Evolutionary conservation across 2,888 invertebrate species (phyloP).

Genomic region (Drosophila limbata): DNA sequence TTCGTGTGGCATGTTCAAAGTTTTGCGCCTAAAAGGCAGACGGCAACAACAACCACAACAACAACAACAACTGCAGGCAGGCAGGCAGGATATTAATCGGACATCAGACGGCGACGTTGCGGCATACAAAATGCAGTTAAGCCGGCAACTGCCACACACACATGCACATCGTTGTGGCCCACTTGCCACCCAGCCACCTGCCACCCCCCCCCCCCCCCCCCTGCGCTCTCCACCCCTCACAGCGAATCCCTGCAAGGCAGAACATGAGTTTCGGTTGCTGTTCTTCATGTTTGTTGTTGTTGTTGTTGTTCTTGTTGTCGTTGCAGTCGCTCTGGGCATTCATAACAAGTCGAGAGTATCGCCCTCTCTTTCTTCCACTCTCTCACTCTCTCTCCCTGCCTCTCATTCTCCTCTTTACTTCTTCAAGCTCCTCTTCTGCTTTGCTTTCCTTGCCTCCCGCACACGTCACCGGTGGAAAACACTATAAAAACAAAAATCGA

Average conservation of each 20-base stretch:
- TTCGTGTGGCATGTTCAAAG: conserved; percentile 25
- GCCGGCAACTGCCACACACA: conserved; percentile 12
- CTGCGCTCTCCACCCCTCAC: not conserved
- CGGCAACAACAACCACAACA: conserved; percentile 2
- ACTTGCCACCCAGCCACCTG: not conserved
- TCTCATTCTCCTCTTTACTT: not conserved
- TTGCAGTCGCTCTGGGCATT: conserved; percentile 23
- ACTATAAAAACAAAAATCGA: conserved; percentile 53
- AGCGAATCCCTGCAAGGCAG: not conserved
- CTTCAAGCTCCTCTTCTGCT: not conserved
- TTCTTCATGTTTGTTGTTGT: conserved; percentile 3
- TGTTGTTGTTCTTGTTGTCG: conserved; percentile 12
- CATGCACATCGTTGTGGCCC: not conserved
- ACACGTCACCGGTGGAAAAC: conserved; percentile 34
- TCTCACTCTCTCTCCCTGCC: not conserved
- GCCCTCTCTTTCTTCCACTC: not conserved
- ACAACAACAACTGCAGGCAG: not conserved
- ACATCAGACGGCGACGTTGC: conserved; percentile 32
- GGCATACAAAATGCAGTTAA: conserved; percentile 41
- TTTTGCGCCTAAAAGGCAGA: conserved; percentile 35
- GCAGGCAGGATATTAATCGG: conserved; percentile 43
- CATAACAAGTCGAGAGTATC: conserved; percentile 37
- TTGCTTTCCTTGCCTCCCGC: not conserved
- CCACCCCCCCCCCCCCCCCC: not conserved
- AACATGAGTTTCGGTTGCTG: conserved; percentile 11